These are phyloP conservation scores for Panopea generosa DNA, from an alignment of 2,888 invertebrate genomes.

Conservation along the genomic window DNA sequence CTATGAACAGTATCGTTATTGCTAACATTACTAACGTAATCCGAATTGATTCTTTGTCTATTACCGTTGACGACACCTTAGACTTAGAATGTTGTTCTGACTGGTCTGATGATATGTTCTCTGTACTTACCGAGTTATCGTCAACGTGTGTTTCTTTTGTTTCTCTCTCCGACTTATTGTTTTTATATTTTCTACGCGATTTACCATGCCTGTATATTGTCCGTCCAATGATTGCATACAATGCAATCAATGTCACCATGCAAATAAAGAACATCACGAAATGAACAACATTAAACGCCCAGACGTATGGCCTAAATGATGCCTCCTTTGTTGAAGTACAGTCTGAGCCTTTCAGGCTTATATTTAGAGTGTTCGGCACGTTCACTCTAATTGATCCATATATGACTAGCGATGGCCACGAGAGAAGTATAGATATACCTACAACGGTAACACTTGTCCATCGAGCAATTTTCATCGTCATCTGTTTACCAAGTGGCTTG, in stretches of 20 bases:
- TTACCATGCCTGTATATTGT: not conserved
- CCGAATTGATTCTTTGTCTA: not conserved
- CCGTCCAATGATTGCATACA: not conserved
- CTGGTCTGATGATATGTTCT: not conserved
- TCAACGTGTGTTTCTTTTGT: not conserved
- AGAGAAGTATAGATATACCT: not conserved
- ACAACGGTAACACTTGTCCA: not conserved
- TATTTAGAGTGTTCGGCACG: not conserved
- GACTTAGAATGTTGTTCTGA: not conserved
- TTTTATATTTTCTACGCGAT: not conserved
- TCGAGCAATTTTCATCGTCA: constrained; percentile 3
- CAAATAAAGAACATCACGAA: constrained; percentile 31
- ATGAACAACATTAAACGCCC: constrained; percentile 27
- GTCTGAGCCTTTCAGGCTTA: constrained; percentile 20
- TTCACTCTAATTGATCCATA: not conserved
- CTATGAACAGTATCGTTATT: not conserved
- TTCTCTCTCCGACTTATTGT: not conserved
- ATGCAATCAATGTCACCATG: constrained; percentile 1
- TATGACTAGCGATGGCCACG: constrained; percentile 16
- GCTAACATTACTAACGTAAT: constrained; percentile 7
- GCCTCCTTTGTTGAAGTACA: constrained; percentile 40
- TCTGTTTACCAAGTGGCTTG: constrained; percentile 18
- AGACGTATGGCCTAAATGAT: constrained; percentile 24
- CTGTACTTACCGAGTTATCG: not conserved
- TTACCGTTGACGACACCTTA: not conserved